Evolutionary conservation across 30 jellyfish, hydroid and myxozoan genomes (phyloP).

Genomic region (Mastigias papua): DNA sequence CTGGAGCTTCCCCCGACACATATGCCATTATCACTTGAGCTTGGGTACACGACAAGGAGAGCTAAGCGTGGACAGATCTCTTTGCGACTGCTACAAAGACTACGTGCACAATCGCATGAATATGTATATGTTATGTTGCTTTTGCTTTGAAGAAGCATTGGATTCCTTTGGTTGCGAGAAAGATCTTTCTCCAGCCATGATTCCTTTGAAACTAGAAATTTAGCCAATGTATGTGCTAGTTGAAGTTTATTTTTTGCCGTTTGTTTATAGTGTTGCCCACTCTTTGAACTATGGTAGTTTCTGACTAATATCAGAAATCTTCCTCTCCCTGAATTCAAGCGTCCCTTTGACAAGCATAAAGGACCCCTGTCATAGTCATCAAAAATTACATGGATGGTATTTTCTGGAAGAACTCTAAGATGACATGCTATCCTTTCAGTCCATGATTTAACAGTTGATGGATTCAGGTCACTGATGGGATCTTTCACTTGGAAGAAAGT

Average conservation of each 20-base stretch:
- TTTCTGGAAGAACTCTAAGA: constrained; percentile 46
- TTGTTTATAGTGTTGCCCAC: neutral
- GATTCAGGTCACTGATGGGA: neutral
- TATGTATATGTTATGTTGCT: constrained; percentile 26
- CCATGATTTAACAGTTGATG: constrained; percentile 55
- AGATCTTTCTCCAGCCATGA: constrained; percentile 45
- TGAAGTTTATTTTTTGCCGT: constrained; percentile 51
- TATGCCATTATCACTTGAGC: neutral
- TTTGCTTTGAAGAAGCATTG: constrained; percentile 60
- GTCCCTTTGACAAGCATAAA: constrained; percentile 55
- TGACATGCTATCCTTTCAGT: constrained; percentile 51
- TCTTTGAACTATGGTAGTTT: too few relatives aligned
- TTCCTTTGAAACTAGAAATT: constrained; percentile 33
- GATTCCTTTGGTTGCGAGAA: constrained; percentile 60
- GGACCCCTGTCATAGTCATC: constrained; percentile 36
- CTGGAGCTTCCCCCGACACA: too few relatives aligned
- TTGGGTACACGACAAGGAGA: constrained; percentile 48
- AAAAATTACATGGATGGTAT: constrained; percentile 53
- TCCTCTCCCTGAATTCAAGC: constrained; percentile 56
- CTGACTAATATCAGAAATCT: constrained; percentile 34
- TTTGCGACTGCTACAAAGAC: constrained; percentile 60
- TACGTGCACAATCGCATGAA: constrained; percentile 46
- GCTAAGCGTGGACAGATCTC: constrained; percentile 61
- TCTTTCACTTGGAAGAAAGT: neutral
- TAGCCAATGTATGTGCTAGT: constrained; percentile 35